These are phyloP conservation scores for Tenualosa ilisha DNA, from an alignment of 2,797 vertebrate species.

Conservation along the genomic window DNA sequence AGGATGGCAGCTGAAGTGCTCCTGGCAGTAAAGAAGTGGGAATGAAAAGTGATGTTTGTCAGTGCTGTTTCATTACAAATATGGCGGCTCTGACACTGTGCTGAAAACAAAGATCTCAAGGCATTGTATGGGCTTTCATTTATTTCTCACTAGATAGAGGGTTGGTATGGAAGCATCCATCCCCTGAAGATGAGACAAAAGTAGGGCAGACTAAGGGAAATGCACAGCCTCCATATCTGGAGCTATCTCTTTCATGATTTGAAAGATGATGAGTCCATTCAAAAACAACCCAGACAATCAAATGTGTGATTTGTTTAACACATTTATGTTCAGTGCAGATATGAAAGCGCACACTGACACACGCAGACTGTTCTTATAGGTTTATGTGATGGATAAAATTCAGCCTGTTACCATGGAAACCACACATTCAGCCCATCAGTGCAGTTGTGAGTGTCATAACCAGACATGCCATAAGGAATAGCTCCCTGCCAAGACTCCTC, in stretches of 20 bases:
- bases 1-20: neutral
- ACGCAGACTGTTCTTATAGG: neutral
- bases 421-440: conserved; percentile 14
- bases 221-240: neutral
- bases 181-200: neutral
- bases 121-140: conserved; percentile 4
- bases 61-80: neutral
- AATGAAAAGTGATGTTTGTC: neutral
- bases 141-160: neutral
- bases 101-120: neutral
- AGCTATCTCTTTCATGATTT: neutral
- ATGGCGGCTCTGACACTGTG: neutral
- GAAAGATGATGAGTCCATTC: neutral
- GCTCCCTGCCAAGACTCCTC: neutral
- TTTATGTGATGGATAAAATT: conserved; percentile 29
- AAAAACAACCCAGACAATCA: neutral
- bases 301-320: neutral
- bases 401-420: conserved; percentile 58
- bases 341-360: neutral
- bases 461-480: neutral
- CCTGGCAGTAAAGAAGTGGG: neutral
- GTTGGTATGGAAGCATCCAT: neutral
- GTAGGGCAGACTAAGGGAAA: neutral
- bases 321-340: neutral
- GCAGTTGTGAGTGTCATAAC: neutral